These are phyloP conservation scores for Trichopria drosophilae DNA, from an alignment of 2,888 invertebrate species.

Conservation along the genomic window DNA sequence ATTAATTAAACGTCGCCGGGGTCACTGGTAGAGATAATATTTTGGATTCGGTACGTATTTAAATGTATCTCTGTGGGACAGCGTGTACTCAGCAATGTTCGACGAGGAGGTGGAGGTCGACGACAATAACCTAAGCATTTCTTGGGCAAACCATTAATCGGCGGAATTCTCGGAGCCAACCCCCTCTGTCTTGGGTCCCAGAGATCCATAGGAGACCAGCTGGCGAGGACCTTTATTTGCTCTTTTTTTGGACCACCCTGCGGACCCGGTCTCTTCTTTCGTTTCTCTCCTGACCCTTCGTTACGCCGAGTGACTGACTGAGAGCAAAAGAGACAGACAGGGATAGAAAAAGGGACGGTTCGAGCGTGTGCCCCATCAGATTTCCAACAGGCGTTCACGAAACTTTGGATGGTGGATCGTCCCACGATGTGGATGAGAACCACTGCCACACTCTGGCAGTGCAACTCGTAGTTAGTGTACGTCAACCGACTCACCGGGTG, in stretches of 20 bases:
- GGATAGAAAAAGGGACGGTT: no score
- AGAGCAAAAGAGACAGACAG: no score
- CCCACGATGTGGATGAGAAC: conserved; percentile 11
- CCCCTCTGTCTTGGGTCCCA: conserved; percentile 13
- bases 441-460: conserved; percentile 35
- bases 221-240: conserved; percentile 21
- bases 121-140: no score
- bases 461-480: conserved; percentile 27
- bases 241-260: conserved; percentile 31
- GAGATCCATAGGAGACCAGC: conserved; percentile 26
- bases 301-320: conserved; percentile 18
- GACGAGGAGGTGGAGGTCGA: no score
- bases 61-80: no score
- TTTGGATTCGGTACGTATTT: no score
- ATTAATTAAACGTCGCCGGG: no score
- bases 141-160: no score
- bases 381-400: no score
- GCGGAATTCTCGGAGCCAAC: conserved; percentile 3
- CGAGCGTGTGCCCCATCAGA: no score
- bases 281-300: conserved; percentile 15
- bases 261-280: conserved; percentile 9
- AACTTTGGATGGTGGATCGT: no score
- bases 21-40: background rate
- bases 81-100: no score
- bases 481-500: conserved; percentile 46